Evolutionary conservation across 2,797 vertebrate species (phyloP).

Genomic region (Siniperca scherzeri): DNA sequence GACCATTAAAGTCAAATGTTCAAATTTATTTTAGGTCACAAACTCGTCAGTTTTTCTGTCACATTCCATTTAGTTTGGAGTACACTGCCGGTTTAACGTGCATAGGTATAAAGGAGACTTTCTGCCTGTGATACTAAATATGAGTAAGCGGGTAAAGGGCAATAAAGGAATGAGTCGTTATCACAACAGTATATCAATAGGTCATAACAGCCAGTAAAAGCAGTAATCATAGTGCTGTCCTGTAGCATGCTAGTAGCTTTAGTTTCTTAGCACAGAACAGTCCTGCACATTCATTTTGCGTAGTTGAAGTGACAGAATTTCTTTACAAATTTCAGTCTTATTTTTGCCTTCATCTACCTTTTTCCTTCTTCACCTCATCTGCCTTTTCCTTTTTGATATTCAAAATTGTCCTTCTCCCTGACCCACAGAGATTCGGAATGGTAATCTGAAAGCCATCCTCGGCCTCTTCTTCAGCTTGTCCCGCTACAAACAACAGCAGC

Average conservation of each 20-base stretch:
- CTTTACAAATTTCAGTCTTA: not conserved
- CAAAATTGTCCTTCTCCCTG: not conserved
- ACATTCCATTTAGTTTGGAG: not conserved
- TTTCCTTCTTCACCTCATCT: not conserved
- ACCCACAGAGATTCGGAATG: constrained; percentile 96
- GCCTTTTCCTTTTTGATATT: not conserved
- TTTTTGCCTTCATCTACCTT: not conserved
- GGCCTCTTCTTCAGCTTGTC: constrained; percentile 99
- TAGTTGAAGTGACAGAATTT: not conserved
- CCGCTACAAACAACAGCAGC: constrained; percentile 98
- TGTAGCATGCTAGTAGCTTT: not conserved
- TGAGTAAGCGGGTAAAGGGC: not conserved
- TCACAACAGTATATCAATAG: not conserved
- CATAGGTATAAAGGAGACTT: not conserved
- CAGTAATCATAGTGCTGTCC: not conserved
- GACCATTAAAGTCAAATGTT: not conserved
- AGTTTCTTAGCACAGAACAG: not conserved
- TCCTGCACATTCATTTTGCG: not conserved
- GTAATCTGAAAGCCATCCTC: constrained; percentile 98
- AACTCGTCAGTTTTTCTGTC: not conserved
- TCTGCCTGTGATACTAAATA: not conserved
- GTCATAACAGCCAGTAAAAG: not conserved
- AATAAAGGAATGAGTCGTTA: not conserved
- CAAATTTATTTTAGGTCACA: not conserved
- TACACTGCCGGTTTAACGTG: not conserved